Base-by-base conservation (phyloP, 2,888 invertebrate species). In the Micoletzkya japonica region DNA sequence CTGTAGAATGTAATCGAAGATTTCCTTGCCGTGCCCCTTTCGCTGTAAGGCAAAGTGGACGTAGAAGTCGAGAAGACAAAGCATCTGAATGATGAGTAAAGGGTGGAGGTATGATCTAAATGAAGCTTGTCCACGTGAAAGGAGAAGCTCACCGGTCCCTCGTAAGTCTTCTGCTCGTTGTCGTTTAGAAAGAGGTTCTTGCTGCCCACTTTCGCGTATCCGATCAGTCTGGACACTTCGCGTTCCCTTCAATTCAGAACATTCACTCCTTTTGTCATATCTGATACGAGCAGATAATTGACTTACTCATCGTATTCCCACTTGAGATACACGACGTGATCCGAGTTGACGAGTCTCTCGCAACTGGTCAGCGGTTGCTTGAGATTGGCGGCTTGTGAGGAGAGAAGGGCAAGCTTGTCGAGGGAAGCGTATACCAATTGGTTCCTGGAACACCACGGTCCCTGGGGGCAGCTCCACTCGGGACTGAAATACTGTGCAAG, bases 11-110 rank as follows among this genome's bases (percentile, higher is more conserved):
- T 90, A 89, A 78, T 95, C 92, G 87, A 93, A 95, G 20, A 97
- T 88, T 72, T 89, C 87, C 82, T 91, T 91, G 2, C 96, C 96
- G 85, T 91, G 89, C 2, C 96, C 96, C 85, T 90, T 90, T 70
- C 95, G 90, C 87, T 95, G 95, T 59, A 90, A 89, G 2, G 91
- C 90, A 86, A 91, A 91, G 83, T 92, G 88, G 32, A 97, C 90
- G 87, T 92, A 97, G 88, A 97, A 96, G 87, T 97, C 96, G 61
- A 97, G 89, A 70, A 96, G 90, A 86, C 95, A 95, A 20, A 93
- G 89, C 0, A 94, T 75, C 77, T 77, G 58, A 36, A 72, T 69
- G n/a, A n/a, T n/a, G 20, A 4, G 28, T 1, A 4, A 26, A n/a
- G 4, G 32, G n/a, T n/a, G n/a, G n/a, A n/a, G n/a, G n/a, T n/a